Percentiles rank a stretch among this genome's conserved stretches.
These are phyloP conservation scores for Sorex maritimensis DNA, from an alignment of 2,797 vertebrate species.

Conservation along the genomic window DNA sequence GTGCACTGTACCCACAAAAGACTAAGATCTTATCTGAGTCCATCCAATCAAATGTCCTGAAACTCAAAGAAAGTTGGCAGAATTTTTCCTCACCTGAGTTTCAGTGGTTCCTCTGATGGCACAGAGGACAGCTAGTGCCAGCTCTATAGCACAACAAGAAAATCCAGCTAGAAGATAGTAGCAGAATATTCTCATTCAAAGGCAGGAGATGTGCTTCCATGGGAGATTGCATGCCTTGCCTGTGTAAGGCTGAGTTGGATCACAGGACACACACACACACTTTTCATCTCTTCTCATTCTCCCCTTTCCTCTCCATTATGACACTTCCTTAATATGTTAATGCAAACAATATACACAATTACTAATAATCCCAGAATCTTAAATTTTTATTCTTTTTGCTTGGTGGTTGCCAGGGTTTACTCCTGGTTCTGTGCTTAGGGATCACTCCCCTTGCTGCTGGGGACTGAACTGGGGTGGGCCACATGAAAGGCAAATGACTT, in stretches of 20 bases:
- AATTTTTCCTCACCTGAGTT: neutral
- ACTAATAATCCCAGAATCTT: neutral
- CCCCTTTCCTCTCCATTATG: neutral
- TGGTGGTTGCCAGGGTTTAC: too few relatives aligned
- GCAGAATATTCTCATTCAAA: neutral
- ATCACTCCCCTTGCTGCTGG: too few relatives aligned
- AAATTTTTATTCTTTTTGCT: too few relatives aligned
- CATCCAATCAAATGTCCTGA: slow-evolving; percentile 46
- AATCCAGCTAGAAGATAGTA: neutral
- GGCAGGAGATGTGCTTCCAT: too few relatives aligned
- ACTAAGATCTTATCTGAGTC: slow-evolving; percentile 29
- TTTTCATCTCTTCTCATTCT: neutral
- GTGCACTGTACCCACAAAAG: slow-evolving; percentile 5
- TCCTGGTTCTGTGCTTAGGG: too few relatives aligned
- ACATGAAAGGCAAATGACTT: too few relatives aligned
- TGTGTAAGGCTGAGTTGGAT: too few relatives aligned
- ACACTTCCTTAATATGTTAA: too few relatives aligned
- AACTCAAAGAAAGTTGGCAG: neutral
- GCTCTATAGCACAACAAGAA: neutral
- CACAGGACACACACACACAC: neutral
- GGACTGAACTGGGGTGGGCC: too few relatives aligned
- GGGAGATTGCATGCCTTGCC: too few relatives aligned
- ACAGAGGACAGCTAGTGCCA: neutral
- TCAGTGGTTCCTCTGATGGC: neutral
- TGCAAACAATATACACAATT: neutral